A percentile compares a stretch with the other conserved stretches of the same genome.
phyloP scores from a whole-genome alignment of 1,140 invertebrate species.

The Anthonomus grandis region DNA sequence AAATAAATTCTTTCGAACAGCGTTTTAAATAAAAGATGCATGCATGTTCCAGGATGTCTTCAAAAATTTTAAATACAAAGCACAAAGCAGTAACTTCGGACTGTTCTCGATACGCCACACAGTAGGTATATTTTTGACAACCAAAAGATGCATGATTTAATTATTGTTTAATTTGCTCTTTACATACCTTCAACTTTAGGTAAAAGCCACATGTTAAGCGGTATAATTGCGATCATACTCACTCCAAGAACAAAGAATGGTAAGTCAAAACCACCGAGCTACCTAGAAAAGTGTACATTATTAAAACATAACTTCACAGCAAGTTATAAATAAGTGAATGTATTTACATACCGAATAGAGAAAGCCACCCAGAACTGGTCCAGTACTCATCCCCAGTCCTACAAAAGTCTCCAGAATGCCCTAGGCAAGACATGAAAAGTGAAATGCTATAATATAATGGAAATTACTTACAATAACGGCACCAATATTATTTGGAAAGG shows the following conservation, averaged over 20 bases:
- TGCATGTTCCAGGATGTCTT: too few relatives aligned
- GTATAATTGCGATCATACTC: constrained; percentile 63
- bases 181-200: constrained; percentile 57
- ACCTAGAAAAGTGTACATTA: too few relatives aligned
- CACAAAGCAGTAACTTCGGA: too few relatives aligned
- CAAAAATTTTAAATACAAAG: too few relatives aligned
- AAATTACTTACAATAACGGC: constrained; percentile 60
- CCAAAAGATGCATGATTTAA: too few relatives aligned
- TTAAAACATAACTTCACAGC: too few relatives aligned
- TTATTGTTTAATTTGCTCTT: too few relatives aligned
- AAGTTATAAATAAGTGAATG: too few relatives aligned
- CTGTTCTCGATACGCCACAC: too few relatives aligned
- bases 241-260: constrained; percentile 70
- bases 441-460: neutral
- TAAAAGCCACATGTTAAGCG: constrained; percentile 60
- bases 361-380: constrained; percentile 72
- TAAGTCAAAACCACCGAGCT: constrained; percentile 71
- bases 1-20: too few relatives aligned
- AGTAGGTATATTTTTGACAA: too few relatives aligned
- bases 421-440: constrained; percentile 41
- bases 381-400: constrained; percentile 72
- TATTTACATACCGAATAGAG: constrained; percentile 63
- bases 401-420: constrained; percentile 76
- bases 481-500: constrained; percentile 74
- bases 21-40: too few relatives aligned